Conservation (phyloP, 2,113 vertebrate species). For the Sceloporus undulatus region DNA sequence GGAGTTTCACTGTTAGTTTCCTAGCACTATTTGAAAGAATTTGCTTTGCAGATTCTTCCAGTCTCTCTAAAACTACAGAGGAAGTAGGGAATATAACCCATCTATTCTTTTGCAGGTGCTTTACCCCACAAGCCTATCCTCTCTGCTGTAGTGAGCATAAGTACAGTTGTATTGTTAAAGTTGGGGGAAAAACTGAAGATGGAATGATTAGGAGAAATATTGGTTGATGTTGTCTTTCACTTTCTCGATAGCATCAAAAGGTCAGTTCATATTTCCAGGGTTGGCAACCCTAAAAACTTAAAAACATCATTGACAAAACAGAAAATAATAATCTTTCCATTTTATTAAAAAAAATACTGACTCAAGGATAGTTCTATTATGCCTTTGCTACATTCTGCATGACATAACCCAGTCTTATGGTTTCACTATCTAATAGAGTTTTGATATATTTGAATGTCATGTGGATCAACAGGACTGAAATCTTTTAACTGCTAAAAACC, state of each 20-base stretch:
- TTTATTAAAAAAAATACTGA: neutral
- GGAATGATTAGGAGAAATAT: neutral
- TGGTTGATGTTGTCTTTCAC: no score
- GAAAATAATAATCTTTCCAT: neutral
- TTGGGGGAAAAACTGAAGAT: neutral
- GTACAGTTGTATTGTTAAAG: neutral
- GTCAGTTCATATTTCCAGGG: neutral
- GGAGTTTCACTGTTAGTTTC: no score
- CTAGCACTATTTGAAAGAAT: no score
- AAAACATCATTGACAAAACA: neutral
- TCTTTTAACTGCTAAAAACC: fast-evolving
- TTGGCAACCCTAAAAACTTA: neutral
- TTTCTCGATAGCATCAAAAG: neutral
- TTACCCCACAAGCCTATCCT: neutral
- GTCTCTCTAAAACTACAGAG: neutral
- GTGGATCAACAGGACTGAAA: neutral
- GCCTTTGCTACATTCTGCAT: neutral
- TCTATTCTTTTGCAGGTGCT: no score
- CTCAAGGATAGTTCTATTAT: neutral
- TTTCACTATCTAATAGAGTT: neutral
- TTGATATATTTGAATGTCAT: neutral
- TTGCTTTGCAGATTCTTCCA: neutral
- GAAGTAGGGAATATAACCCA: neutral
- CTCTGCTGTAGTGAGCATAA: neutral
- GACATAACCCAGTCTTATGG: neutral